Percentiles rank a stretch among this genome's conserved stretches.
Conservation (phyloP, 2,797 vertebrate genomes). For the Hippocampus kuda region DNA sequence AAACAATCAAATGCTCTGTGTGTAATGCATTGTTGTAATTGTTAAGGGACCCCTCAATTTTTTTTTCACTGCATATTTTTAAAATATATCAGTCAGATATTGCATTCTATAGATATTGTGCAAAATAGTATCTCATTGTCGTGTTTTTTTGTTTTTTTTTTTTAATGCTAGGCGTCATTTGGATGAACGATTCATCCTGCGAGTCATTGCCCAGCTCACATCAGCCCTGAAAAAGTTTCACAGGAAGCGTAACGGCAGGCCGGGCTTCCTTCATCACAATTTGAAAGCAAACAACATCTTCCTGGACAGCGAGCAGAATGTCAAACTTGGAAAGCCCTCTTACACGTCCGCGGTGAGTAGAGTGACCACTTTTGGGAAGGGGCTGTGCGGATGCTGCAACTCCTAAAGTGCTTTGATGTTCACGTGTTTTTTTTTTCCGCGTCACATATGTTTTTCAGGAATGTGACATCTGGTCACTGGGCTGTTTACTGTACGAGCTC, state of each 20-base stretch:
- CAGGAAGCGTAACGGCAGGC: constrained; percentile 74
- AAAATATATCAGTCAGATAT: no score
- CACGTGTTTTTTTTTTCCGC: not conserved
- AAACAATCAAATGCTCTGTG: no score
- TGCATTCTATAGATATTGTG: not conserved
- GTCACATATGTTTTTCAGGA: constrained; percentile 76
- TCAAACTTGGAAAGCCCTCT: constrained; percentile 92
- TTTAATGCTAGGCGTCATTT: constrained; percentile 70
- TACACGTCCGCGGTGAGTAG: constrained; percentile 93
- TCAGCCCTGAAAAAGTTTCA: constrained; percentile 91
- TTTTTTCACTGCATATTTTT: no score
- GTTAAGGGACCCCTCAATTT: no score
- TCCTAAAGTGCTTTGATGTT: not conserved
- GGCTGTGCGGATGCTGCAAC: no score
- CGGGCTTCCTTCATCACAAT: constrained; percentile 84
- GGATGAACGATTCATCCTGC: constrained; percentile 81
- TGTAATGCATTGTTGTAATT: no score
- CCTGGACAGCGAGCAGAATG: constrained; percentile 81
- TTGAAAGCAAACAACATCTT: constrained; percentile 96
- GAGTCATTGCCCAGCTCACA: constrained; percentile 78
- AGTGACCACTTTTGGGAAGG: constrained; percentile 8
- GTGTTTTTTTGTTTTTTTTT: not conserved
- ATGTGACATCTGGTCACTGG: constrained; percentile 94
- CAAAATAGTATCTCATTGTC: not conserved
- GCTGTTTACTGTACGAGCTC: constrained; percentile 90